Evolutionary conservation across 1,140 invertebrate genomes (phyloP), one percentile per base, ranked within the genome.

Genomic region (Tetramorium alpestre): DNA sequence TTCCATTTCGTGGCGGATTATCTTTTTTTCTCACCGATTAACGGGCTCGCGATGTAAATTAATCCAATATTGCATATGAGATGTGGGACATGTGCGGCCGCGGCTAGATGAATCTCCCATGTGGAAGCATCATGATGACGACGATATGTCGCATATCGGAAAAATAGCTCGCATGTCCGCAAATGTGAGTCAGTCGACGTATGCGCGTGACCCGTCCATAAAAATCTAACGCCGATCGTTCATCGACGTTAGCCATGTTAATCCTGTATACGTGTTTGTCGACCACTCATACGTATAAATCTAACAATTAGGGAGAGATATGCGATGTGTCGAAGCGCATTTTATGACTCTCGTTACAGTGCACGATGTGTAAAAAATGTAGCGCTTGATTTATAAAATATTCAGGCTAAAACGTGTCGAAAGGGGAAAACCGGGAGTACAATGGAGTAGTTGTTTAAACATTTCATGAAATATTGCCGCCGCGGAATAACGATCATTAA

Each of bases 11-110:
- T 49, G 77, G 5, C 22, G 69, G 33, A 51, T 64, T 41, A 85
- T 64, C 56, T 28, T 51, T 64, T 85, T 85, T 85, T 86, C 87
- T 70, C 77, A 18, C 49, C 77, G 89, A 90, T 90, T 88, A 89
- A 90, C 85, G 44, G 72, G 72, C 56, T 67, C 70, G 33, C 88
- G 75, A 87, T 89, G 89, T 87, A 87, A 89, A 90, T 90, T 90
- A 89, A 90, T 89, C 85, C 85, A 86, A 62, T 89, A 84, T 87
- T 25, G 88, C 81, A 89, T 89, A 81, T 87, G 88, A 89, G 88
- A 89, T 89, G 87, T 70, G 81, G 65, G 56, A 85, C 54, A 78
- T 75, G 33, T 41, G 69, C 84, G 88, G 10, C 51, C 47, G 25
- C 69, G 44, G 33, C 0, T 65, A 88, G 85, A 89, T 87, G 88